phyloP scores from a whole-genome alignment of 2,888 invertebrate genomes.

The Lysandra bellargus region DNA sequence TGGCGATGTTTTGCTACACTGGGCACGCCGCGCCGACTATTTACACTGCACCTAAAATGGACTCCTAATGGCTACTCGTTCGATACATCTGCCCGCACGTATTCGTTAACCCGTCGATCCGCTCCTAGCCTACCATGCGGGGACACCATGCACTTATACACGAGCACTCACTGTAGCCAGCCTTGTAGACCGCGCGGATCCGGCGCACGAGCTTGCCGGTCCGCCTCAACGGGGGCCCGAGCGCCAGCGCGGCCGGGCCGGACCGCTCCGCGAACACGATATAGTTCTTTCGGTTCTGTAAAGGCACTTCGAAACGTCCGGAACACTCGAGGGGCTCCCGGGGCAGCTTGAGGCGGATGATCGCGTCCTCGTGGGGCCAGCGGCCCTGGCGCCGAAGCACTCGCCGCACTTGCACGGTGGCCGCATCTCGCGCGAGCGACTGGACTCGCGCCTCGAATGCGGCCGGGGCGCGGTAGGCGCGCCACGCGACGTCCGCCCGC shows the following conservation, averaged over 20 bases:
- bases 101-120: slow-evolving; percentile 59
- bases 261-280: slow-evolving; percentile 75
- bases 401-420: slow-evolving; percentile 69
- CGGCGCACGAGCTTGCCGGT: slow-evolving; percentile 68
- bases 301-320: slow-evolving; percentile 73
- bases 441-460: slow-evolving; percentile 76
- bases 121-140: slow-evolving; percentile 38
- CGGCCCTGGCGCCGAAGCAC: slow-evolving; percentile 67
- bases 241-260: slow-evolving; percentile 70
- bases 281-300: slow-evolving; percentile 70
- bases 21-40: slow-evolving; percentile 60
- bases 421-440: slow-evolving; percentile 67
- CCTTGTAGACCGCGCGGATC: slow-evolving; percentile 74
- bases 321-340: slow-evolving; percentile 61
- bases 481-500: slow-evolving; percentile 78
- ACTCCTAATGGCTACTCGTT: slow-evolving; percentile 76
- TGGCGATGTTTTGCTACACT: slow-evolving; percentile 59
- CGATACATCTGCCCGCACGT: slow-evolving; percentile 73
- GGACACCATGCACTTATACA: slow-evolving; percentile 52
- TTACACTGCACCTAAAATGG: slow-evolving; percentile 76
- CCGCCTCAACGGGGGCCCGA: slow-evolving; percentile 71
- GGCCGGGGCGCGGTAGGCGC: slow-evolving; percentile 75
- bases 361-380: slow-evolving; percentile 69
- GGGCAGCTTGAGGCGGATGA: slow-evolving; percentile 63
- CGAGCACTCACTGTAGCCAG: slow-evolving; percentile 76